Evolutionary conservation across 2,888 invertebrate genomes (phyloP), one percentile per base, ranked within the genome.

Genomic region (Selenia dentaria): DNA sequence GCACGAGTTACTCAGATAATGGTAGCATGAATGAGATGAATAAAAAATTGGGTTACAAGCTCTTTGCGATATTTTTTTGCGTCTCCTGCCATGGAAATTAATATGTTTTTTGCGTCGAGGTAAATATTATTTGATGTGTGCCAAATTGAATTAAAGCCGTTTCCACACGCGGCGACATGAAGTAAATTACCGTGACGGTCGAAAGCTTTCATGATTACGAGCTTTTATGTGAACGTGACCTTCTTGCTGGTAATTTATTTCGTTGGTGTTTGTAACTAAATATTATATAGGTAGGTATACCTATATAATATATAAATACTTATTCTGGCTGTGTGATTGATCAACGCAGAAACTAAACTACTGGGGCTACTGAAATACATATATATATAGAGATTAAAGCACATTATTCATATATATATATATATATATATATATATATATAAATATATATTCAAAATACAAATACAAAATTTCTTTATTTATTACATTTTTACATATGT

Each of bases 121-220:
- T 37, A 48, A 36, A 31, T 13, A 38, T 13, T 26, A 32, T 54
- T 50, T 44, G 37, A 20, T 18, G 25, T 45, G 51, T 48, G 24
- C 47, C 40, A 50, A 54, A 57, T 55, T 58, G 39, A 55, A 55
- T 55, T 58, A 55, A 52, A 29, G 33, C 41, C 39, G 50, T 38
- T 28, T 46, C n/a, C 51, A 50, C 47, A 46, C 33, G 33, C 42
- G 29, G 22, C 9, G 6, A 16, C 44, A 20, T 18, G 16, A 20
- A 26, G 40, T 35, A 26, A 14, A 27, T 36, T 45, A 31, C 14
- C 31, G 39, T 31, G 41, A 28, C 12, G 32, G 32, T 6, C 14
- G 47, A 32, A 41, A 27, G 24, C 28, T 37, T 32, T 41, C 18
- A 26, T 34, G 28, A 45, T 31, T 35, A 18, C 35, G 20, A 34